Evolutionary conservation across 2,797 vertebrate genomes (phyloP).

Genomic region (Alcedo quadribrachys): DNA sequence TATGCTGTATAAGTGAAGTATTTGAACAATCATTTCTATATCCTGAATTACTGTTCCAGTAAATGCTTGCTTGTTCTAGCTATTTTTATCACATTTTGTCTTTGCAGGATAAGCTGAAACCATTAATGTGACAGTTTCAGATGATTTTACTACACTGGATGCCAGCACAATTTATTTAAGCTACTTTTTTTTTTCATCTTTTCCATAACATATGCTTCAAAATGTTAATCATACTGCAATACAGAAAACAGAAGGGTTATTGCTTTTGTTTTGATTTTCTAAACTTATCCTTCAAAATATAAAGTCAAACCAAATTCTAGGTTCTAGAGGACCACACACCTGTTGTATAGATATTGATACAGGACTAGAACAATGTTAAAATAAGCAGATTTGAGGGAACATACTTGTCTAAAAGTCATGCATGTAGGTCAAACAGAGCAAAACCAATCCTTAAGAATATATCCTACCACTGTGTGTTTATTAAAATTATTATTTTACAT

Average conservation of each 20-base stretch:
- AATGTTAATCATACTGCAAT: neutral
- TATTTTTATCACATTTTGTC: constrained; percentile 40
- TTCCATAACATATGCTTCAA: constrained; percentile 6
- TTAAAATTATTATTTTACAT: neutral
- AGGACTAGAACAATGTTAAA: neutral
- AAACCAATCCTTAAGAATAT: neutral
- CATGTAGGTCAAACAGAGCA: neutral
- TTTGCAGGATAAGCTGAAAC: constrained; percentile 24
- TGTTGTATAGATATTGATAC: neutral
- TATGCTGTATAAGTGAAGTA: neutral
- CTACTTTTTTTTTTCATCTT: constrained; percentile 42
- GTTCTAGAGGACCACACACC: neutral
- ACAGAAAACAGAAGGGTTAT: neutral
- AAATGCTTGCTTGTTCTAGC: neutral
- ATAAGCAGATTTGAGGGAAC: neutral
- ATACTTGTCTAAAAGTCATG: neutral
- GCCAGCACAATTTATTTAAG: constrained; percentile 45
- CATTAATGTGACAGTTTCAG: constrained; percentile 39
- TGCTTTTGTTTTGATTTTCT: neutral
- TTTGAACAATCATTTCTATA: neutral
- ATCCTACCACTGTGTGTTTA: neutral
- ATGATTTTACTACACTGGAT: neutral
- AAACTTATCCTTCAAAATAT: neutral
- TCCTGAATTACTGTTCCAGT: neutral
- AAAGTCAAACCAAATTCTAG: neutral